Percentiles rank a stretch among this genome's conserved stretches.
Conservation (phyloP, 30 jellyfish, hydroid and myxozoan species). For the Pelagia noctiluca region DNA sequence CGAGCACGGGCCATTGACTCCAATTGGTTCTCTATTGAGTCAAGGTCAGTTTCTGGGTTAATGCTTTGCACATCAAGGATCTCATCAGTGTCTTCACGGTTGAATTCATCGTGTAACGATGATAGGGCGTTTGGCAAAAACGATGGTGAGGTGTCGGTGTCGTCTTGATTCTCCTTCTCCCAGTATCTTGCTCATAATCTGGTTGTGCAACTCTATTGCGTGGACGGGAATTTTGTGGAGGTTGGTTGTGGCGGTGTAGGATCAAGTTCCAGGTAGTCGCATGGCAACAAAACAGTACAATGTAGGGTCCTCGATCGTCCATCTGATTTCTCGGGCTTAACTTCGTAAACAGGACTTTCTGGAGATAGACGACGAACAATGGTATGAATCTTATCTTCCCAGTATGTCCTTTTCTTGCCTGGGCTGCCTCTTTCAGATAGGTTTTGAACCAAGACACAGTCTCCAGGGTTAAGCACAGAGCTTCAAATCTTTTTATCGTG, state of each 20-base stretch:
- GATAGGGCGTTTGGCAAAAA: slow-evolving; percentile 13
- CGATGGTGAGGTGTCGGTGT: slow-evolving; percentile 8
- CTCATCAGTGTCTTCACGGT: slow-evolving; percentile 8
- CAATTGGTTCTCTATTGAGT: slow-evolving; percentile 16
- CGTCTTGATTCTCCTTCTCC: slow-evolving; percentile 18
- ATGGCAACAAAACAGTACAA: not conserved
- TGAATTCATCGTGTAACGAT: slow-evolving; percentile 23
- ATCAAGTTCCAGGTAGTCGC: not conserved
- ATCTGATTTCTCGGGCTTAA: not conserved
- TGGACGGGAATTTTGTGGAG: slow-evolving; percentile 24
- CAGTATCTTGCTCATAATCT: slow-evolving; percentile 9
- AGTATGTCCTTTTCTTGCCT: not conserved
- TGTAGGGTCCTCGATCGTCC: not conserved
- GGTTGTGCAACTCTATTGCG: slow-evolving; percentile 14
- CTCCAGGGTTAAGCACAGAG: not conserved
- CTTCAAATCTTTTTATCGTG: no score
- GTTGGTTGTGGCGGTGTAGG: slow-evolving; percentile 5
- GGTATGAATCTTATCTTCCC: not conserved
- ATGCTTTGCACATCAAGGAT: slow-evolving; percentile 13
- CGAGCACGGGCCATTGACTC: slow-evolving; percentile 11
- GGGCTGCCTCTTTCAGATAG: not conserved
- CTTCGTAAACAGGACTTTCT: not conserved
- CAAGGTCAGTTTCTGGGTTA: slow-evolving; percentile 11
- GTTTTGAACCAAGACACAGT: not conserved
- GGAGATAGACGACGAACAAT: not conserved